Evolutionary conservation across 2,888 invertebrate genomes (phyloP), one percentile per base, ranked within the genome.

Genomic region (Leptopilina myrica): DNA sequence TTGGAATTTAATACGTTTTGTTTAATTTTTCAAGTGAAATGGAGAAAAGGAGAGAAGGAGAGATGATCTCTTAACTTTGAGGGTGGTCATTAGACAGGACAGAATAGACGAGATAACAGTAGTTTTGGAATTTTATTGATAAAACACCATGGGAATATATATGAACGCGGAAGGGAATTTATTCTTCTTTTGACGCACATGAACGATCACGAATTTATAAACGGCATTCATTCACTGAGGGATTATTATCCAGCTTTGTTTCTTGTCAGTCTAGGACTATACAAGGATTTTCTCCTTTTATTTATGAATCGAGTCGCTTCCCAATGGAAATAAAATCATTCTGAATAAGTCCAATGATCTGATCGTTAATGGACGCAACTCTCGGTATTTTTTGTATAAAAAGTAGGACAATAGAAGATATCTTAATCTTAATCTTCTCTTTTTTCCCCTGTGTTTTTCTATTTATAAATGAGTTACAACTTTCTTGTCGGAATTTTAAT

Each of bases 61-160:
- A 43, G 43, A 43, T 33, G 43, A 43, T 43, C 43, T 43, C 43
- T 8, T 43, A 8, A 43, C 43, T 43, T 62, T 56, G 59, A 76
- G 59, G 76, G 76, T 62, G 62, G 76, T 59, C 62, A 76, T 15
- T 62, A 40, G 43, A 43, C 7, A 43, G 8, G 43, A 43, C 7
- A 43, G 8, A 8, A 43, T 43, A 43, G 43, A 6, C 33, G 33
- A 6, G 76, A 40, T 76, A 76, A 56, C 59, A 62, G 76, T 59
- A 59, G 43, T 76, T 76, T 76, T 76, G 5, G 40, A 62, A 40
- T 76, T 76, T 59, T 76, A 59, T 33, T 62, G 59, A 76, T 56
- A 69, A 69, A 49, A 26, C 20, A 69, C 49, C 43, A 43, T 12
- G 69, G 53, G 56, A 73, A 53, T 43, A 14, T 14, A 73, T 33